Evolutionary conservation across 2,888 invertebrate species (phyloP), one percentile per base, ranked within the genome.

Genomic region (Rhorus exstirpatorius): DNA sequence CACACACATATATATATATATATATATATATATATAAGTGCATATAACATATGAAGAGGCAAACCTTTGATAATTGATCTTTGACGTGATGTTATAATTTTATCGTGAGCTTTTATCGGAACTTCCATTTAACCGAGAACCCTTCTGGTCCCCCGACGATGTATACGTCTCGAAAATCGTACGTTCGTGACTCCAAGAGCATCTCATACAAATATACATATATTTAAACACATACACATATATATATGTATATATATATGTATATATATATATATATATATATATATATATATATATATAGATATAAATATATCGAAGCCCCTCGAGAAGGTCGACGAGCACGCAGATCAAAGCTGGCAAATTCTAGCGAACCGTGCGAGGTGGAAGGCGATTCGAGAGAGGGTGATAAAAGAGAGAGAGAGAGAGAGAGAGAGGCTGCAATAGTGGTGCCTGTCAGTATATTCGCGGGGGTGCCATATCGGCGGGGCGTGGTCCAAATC

Each of bases 401-500:
- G 83, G 71, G 80, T 63, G 71, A 17, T 12, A n/a, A 71, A 58
- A 63, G 72, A 67, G 53, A 53, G 67, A 60, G 46, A 68, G 72
- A 67, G 67, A 83, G 86, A 83, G 81, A 83, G 78, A 84, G 83
- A 80, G 78, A 82, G 63, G 58, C 12, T 21, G 70, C 49, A 75
- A 79, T 67, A 67, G 71, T 72, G 67, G 75, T 72, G 77, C 74
- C 55, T 31, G 65, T 83, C 68, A 63, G 51, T 80, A 80, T 83
- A 85, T 86, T 86, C 84, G 85, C 85, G 87, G 88, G 87, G 88
- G 88, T 86, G 89, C 88, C 91, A 92, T 91, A 92, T 91, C 91
- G 92, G 91, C 86, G 87, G 91, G 92, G 92, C 92, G 92, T 92
- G 92, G 92, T 89, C 90, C 88, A 92, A 92, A 92, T 92, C 92